Evolutionary conservation across 2,797 vertebrate species (phyloP), one percentile per base, ranked within the genome.

Genomic region (Balearica regulorum): DNA sequence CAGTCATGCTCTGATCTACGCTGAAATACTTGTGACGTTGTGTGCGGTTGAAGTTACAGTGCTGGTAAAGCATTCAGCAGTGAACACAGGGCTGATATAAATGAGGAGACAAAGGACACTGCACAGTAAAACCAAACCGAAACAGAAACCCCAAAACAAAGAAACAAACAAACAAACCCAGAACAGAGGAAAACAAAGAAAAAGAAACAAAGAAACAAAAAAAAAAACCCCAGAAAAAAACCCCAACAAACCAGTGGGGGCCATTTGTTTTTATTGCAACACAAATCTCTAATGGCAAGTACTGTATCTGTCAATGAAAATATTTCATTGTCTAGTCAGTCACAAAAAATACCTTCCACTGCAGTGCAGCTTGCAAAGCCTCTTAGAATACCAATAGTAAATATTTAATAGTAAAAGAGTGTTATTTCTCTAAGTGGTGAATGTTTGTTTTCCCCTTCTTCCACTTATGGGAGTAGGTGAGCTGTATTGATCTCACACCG

Each of bases 321-420:
- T 79, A 62, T 71, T 88, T 86, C 16, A 8, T 55, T 87, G 43
- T 58, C 43, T 90, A 53, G 31, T 53, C 49, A 65, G 68, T 80
- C 87, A 83, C 83, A 83, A 62, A 79, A 84, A 80, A 61, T 46
- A 55, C 41, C 15, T 70, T 64, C 33, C 11, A 24, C 24, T 83
- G 68, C 46, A 35, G 1, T 41, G 76, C 44, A 48, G 6, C 35
- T 44, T 69, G 44, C 55, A 70, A 70, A 71, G 37, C 13, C 86
- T 93, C 44, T 71, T 25, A 71, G 64, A 60, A 55, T 43, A 44
- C 29, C 33, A n/a, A 0, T 6, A 48, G 48, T 96, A 75, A 95
- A 96, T 95, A 93, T 84, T 96, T 87, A 83, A 94, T 96, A 68
- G 37, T 37, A 39, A 44, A 94, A n/a, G 43, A 92, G 61, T 61